These are phyloP conservation scores for Tetranychus piercei DNA, from an alignment of 2,888 invertebrate genomes.

Conservation along the genomic window DNA sequence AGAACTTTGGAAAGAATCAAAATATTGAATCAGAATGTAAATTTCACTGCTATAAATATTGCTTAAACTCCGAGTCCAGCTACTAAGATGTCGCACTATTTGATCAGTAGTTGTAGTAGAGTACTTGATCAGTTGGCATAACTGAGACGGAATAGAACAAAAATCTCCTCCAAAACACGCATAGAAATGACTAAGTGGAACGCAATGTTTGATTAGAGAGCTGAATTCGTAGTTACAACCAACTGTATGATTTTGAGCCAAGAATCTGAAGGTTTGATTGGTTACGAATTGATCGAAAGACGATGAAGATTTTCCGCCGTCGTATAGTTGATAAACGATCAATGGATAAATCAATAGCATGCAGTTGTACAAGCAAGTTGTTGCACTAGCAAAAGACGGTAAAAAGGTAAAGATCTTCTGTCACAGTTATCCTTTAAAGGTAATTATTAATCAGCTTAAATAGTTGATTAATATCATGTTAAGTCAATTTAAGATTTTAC, in stretches of 20 bases:
- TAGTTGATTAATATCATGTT: too few relatives aligned
- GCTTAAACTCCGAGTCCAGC: not conserved
- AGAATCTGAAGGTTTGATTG: not conserved
- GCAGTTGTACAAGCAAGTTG: not conserved
- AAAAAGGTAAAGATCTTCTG: not conserved
- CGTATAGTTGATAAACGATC: not conserved
- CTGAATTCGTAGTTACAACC: not conserved
- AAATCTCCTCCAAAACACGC: not conserved
- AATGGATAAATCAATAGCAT: not conserved
- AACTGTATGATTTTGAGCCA: not conserved
- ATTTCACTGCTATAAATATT: not conserved
- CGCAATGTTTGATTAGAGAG: not conserved
- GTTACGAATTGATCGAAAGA: not conserved
- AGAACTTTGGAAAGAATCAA: not conserved
- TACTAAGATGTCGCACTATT: not conserved
- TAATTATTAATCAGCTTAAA: too few relatives aligned
- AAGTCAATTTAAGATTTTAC: too few relatives aligned
- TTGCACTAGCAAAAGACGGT: not conserved
- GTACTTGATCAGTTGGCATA: not conserved
- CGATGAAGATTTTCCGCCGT: not conserved
- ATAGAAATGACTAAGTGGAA: not conserved
- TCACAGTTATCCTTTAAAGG: too few relatives aligned
- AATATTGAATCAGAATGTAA: too few relatives aligned
- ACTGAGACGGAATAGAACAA: not conserved
- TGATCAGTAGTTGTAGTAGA: too few relatives aligned